Evolutionary conservation across 2,113 vertebrate genomes (phyloP), one percentile per base, ranked within the genome.

Genomic region (Excalfactoria chinensis): DNA sequence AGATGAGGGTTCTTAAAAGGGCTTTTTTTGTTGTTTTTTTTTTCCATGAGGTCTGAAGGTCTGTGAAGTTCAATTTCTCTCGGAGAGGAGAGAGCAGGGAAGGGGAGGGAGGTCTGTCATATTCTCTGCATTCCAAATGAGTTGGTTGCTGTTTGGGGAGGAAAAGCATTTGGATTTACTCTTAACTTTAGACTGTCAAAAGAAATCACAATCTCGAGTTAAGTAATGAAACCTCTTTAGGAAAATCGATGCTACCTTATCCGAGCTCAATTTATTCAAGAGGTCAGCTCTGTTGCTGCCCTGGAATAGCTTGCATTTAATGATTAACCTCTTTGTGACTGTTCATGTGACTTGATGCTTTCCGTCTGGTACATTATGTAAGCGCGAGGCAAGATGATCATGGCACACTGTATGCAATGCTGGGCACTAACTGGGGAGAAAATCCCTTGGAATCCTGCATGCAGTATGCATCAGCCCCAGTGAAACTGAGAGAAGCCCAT

Each of bases 251-350:
- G 55, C 71, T 68, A 70, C 89, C 59, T 90, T 87, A 76, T 74
- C 60, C 35, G 26, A 60, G 87, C 51, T 92, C 46, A 70, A 3
- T 93, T 91, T 95, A 85, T 91, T 80, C 51, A 85, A 83, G 75
- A 87, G 88, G 73, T 79, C 78, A 74, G 64, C 60, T 83, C 90
- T 93, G 68, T 67, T 73, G 64, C 91, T 93, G 68, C 82, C 22
- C 23, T 74, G 59, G 40, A 82, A 69, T 41, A 68, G 53, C 53
- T 77, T 77, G 49, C 76, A 60, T 88, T 85, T 93, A 91, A 92
- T 89, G 41, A 91, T 96, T 94, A 94, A 93, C 91, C 78, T 94
- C 37, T 87, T 87, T 48, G 86, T 91, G 91, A 66, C 84, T 80
- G 64, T 59, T 88, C 25, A 1, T 71, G 60, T 71, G 56, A 74